Conservation (phyloP, 2,888 invertebrate genomes). For the Clistopyga incitator region DNA sequence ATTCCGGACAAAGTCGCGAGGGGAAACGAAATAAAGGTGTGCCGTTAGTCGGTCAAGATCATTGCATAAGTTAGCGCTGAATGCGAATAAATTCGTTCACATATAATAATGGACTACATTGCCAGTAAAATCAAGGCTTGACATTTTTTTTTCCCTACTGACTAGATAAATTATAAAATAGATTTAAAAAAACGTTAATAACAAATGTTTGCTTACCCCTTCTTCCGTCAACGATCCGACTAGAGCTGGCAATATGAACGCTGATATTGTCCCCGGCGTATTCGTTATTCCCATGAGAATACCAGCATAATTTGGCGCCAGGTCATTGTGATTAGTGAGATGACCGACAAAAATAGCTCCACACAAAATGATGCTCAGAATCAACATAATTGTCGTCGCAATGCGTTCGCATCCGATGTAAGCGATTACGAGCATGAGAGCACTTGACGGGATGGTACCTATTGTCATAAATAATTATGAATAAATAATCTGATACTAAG, state of each 20-base stretch:
- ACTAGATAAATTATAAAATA: too few relatives aligned
- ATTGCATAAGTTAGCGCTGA: neutral
- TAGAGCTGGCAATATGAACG: slow-evolving; percentile 79
- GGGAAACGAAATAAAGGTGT: neutral
- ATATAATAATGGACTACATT: neutral
- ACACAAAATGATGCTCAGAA: slow-evolving; percentile 76
- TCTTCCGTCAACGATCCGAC: slow-evolving; percentile 76
- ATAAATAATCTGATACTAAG: neutral
- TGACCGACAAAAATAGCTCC: slow-evolving; percentile 82
- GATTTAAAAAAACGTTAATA: neutral
- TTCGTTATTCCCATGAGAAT: slow-evolving; percentile 83
- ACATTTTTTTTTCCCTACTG: too few relatives aligned
- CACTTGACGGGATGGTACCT: slow-evolving; percentile 79
- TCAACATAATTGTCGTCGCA: slow-evolving; percentile 74
- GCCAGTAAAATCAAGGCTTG: neutral
- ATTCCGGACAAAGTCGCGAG: neutral
- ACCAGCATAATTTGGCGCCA: slow-evolving; percentile 82
- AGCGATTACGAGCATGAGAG: slow-evolving; percentile 77
- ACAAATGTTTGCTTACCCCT: slow-evolving; percentile 74
- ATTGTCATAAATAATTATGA: slow-evolving; percentile 1
- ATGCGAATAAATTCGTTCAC: neutral
- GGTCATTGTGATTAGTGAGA: slow-evolving; percentile 81
- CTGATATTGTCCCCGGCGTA: slow-evolving; percentile 81
- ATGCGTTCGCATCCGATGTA: slow-evolving; percentile 78
- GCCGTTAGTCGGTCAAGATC: slow-evolving; percentile 10